phyloP scores from a whole-genome alignment of 2,113 vertebrate genomes.

The Syngnathus scovelli region DNA sequence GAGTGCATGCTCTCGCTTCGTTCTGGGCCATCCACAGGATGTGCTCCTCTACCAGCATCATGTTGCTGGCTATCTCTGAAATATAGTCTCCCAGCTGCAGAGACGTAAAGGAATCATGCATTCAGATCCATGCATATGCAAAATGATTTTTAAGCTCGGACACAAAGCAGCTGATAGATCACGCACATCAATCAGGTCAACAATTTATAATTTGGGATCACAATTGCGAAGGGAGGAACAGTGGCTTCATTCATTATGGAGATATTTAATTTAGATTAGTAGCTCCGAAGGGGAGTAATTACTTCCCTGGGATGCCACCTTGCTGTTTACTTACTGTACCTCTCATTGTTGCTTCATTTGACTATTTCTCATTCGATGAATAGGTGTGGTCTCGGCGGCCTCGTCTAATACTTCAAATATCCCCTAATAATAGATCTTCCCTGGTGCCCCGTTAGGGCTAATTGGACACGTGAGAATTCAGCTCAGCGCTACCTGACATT shows the following conservation, averaged over 20 bases:
- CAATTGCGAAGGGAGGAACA: slow-evolving; percentile 51
- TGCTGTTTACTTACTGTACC: slow-evolving; percentile 58
- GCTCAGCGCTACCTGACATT: slow-evolving; percentile 39
- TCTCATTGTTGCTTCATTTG: slow-evolving; percentile 49
- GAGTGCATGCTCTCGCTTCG: slow-evolving; percentile 81
- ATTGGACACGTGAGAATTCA: slow-evolving; percentile 32
- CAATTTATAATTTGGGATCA: slow-evolving; percentile 56
- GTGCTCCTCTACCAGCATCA: slow-evolving; percentile 85
- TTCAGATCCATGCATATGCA: not conserved
- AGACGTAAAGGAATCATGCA: slow-evolving; percentile 16
- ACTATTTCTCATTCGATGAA: slow-evolving; percentile 38
- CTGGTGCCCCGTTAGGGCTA: slow-evolving; percentile 33
- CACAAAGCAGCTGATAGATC: slow-evolving; percentile 24
- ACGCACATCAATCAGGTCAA: slow-evolving; percentile 46
- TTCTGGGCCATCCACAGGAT: slow-evolving; percentile 87
- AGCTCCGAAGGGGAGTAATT: slow-evolving; percentile 52
- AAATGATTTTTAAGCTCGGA: slow-evolving; percentile 4
- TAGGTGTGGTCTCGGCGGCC: slow-evolving; percentile 43
- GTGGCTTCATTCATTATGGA: slow-evolving; percentile 59
- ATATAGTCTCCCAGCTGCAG: slow-evolving; percentile 77
- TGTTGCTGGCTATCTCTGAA: slow-evolving; percentile 82
- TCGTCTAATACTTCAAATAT: slow-evolving; percentile 37
- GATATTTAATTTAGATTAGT: slow-evolving; percentile 73
- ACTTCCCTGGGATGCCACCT: slow-evolving; percentile 50
- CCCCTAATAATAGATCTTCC: slow-evolving; percentile 42